A percentile compares a stretch with the other conserved stretches of the same genome.
phyloP scores from a whole-genome alignment of 2,113 vertebrate species.

The Grallaria varia region DNA sequence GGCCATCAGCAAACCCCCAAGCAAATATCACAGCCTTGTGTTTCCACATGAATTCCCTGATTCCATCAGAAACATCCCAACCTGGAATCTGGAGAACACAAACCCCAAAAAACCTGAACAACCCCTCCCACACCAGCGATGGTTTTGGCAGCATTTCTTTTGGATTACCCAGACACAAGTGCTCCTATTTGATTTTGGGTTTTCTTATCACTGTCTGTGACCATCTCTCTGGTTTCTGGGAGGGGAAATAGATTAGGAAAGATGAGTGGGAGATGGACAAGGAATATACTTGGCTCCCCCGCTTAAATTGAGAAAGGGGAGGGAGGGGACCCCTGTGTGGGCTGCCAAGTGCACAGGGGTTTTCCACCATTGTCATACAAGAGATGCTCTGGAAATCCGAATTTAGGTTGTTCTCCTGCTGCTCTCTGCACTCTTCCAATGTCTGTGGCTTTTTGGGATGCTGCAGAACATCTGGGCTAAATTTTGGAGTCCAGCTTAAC shows the following conservation, averaged over 20 bases:
- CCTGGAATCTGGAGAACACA: neutral
- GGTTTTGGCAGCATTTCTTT: neutral
- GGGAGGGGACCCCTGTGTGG: neutral
- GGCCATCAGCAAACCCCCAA: neutral
- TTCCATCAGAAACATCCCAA: neutral
- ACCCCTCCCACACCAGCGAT: fast-evolving
- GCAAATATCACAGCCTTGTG: neutral
- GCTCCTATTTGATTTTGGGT: neutral
- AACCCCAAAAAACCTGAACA: neutral
- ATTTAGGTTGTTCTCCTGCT: neutral
- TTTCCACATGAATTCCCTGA: neutral
- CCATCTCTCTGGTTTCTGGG: neutral
- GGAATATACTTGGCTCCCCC: neutral
- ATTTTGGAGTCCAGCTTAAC: neutral
- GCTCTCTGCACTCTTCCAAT: neutral
- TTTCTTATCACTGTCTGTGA: neutral
- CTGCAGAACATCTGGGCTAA: neutral
- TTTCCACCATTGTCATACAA: neutral
- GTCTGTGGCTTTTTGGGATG: neutral
- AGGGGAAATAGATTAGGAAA: neutral
- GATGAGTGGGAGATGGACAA: neutral
- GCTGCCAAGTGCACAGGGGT: no score
- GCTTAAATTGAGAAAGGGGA: neutral
- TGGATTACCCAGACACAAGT: neutral
- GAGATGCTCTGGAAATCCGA: neutral